Base-by-base conservation (phyloP, 2,113 vertebrate genomes). In the Danionella cerebrum region DNA sequence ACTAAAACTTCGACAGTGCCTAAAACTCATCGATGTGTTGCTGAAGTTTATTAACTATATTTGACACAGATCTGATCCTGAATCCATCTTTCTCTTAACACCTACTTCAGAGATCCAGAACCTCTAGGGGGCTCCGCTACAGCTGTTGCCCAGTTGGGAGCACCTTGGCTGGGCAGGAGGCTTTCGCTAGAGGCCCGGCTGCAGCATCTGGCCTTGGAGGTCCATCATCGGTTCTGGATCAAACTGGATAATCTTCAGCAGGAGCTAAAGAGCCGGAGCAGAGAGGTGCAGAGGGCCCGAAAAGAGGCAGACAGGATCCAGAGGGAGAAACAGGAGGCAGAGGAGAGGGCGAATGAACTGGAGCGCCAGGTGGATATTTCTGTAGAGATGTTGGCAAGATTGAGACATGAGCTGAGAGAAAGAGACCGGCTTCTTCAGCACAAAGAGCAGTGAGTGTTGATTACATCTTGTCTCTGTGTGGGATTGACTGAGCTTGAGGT, bases 311-410 rank as follows among this genome's bases (percentile, higher is more conserved):
- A 83, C 3, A 76, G 52, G 1, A 79, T 88, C 69, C 75, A 48
- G 64, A 66, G 50, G 1, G 82, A 85, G 74, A 88, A 79, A 51
- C 52, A 60, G 16, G 79, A 86, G 44, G 79, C 78, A 14, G 84
- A 88, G 65, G 72, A 83, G 44, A 79, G 65, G 57, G 79, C 79
- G 3, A 38, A 66, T 0, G 47, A 79, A 63, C 76, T 86, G 60
- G 71, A 77, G 54, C 65, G 72, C 24, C 84, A 88, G 81, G 84
- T 85, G 41, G 68, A 80, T 74, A 73, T 84, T 2, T 79, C 81
- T 0, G 80, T 72, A 54, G 84, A 82, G 73, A 84, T 85, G 84
- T 78, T 82, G 80, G 72, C 79, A 45, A 31, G 31, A 19, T 5
- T 88, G 9, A 81, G 77, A 59, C 57, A 59, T 1, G 78, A 84